These are phyloP conservation scores for Xylocampa areola DNA, from an alignment of 2,888 invertebrate species.

Conservation along the genomic window DNA sequence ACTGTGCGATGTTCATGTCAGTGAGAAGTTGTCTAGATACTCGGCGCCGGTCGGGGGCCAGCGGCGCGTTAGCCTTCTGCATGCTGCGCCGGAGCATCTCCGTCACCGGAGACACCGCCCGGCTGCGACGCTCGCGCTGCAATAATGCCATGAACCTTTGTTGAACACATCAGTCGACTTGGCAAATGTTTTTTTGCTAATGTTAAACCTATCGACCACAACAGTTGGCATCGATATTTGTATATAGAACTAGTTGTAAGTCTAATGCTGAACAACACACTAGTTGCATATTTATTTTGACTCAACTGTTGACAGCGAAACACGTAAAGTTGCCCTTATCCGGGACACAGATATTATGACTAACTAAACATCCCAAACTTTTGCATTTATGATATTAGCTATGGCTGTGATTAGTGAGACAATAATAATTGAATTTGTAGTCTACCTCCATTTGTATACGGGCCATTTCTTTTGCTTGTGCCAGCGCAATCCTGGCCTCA, in stretches of 20 bases:
- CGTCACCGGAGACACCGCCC: slow-evolving; percentile 94
- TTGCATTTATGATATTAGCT: too few species aligned
- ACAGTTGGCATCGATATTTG: too few species aligned
- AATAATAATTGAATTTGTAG: slow-evolving; percentile 7
- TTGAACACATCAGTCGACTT: background rate
- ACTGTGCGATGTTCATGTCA: slow-evolving; percentile 97
- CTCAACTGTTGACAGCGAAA: too few species aligned
- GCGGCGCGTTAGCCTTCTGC: slow-evolving; percentile 95
- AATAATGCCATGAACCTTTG: slow-evolving; percentile 36
- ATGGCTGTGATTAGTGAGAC: background rate
- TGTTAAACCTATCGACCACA: too few species aligned
- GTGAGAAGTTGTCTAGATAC: slow-evolving; percentile 95
- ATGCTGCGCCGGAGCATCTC: slow-evolving; percentile 95
- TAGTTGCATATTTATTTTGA: too few species aligned
- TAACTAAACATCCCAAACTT: too few species aligned
- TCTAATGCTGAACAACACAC: too few species aligned
- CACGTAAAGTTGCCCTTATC: too few species aligned
- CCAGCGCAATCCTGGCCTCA: slow-evolving; percentile 95
- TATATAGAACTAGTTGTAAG: too few species aligned
- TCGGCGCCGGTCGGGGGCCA: slow-evolving; percentile 95
- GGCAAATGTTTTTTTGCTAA: background rate
- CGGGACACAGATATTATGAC: too few species aligned
- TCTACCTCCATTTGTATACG: slow-evolving; percentile 96
- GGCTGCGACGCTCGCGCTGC: slow-evolving; percentile 90
- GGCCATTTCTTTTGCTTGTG: slow-evolving; percentile 97